Evolutionary conservation across 2,797 vertebrate species (phyloP).

Genomic region (Coilia nasus): DNA sequence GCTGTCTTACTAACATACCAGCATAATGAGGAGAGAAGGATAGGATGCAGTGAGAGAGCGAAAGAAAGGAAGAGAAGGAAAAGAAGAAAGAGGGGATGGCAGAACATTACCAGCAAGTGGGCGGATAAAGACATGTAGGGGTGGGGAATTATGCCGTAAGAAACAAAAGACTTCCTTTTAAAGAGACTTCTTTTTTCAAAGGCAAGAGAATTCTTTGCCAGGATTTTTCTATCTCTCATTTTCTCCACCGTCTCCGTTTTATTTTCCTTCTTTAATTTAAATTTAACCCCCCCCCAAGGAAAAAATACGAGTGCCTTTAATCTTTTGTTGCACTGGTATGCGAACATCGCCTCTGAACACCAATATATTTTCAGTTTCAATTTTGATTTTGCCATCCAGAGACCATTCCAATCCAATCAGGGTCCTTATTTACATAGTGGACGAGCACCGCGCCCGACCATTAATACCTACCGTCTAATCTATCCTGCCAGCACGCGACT

Average conservation of each 20-base stretch:
- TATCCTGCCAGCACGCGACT: neutral
- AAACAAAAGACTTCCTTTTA: neutral
- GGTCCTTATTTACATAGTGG: neutral
- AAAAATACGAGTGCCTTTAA: constrained; percentile 59
- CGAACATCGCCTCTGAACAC: constrained; percentile 49
- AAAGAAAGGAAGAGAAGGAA: neutral
- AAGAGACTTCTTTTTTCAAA: neutral
- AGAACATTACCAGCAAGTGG: constrained; percentile 4
- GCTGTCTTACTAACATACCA: constrained; percentile 39
- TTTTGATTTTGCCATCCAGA: constrained; percentile 33
- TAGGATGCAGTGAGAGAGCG: neutral
- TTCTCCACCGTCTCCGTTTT: neutral
- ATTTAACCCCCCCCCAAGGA: neutral
- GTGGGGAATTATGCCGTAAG: neutral
- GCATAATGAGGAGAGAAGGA: constrained; percentile 9
- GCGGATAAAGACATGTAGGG: neutral
- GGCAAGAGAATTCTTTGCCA: neutral
- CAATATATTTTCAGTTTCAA: constrained; percentile 65
- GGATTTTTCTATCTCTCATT: neutral
- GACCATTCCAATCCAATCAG: constrained; percentile 19
- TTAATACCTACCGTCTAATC: neutral
- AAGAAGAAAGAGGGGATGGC: neutral
- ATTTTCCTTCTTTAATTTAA: neutral
- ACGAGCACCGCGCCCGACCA: neutral
- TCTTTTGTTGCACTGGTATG: constrained; percentile 57